A percentile compares a stretch with the other conserved stretches of the same genome.
Evolutionary conservation across 2,797 vertebrate genomes (phyloP).

Genomic region (Coluber constrictor): DNA sequence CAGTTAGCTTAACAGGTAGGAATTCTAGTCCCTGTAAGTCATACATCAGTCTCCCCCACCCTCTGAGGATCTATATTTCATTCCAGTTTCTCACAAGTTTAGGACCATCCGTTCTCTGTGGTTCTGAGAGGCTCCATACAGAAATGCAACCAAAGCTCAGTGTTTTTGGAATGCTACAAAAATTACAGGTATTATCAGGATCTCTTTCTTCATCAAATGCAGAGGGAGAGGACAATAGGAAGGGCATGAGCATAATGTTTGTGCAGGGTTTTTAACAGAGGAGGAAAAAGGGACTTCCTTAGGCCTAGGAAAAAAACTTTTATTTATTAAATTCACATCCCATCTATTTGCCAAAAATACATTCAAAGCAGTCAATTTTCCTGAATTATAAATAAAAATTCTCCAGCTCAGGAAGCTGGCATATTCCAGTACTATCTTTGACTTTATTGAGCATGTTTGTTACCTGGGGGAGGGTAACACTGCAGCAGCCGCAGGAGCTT

Average conservation of each 20-base stretch:
- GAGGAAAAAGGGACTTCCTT: too few species aligned
- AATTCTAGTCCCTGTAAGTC: neutral
- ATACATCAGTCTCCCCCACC: neutral
- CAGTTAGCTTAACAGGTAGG: neutral
- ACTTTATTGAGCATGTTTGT: neutral
- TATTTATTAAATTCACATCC: neutral
- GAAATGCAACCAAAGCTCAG: neutral
- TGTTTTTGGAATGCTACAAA: neutral
- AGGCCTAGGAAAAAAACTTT: neutral
- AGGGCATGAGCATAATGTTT: neutral
- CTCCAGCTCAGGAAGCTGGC: neutral
- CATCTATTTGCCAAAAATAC: neutral
- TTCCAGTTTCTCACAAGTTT: too few species aligned
- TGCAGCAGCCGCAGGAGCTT: constrained; percentile 71
- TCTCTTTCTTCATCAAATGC: neutral
- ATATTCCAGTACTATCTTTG: neutral
- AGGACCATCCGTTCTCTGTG: neutral
- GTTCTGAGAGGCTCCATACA: neutral
- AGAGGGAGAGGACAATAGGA: neutral
- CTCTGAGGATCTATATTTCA: neutral
- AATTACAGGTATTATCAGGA: neutral
- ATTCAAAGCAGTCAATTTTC: neutral
- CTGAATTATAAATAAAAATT: neutral
- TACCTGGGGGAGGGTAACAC: constrained; percentile 72
- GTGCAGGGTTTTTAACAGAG: neutral